phyloP scores from a whole-genome alignment of 2,797 vertebrate species.

The Lemur catta region DNA sequence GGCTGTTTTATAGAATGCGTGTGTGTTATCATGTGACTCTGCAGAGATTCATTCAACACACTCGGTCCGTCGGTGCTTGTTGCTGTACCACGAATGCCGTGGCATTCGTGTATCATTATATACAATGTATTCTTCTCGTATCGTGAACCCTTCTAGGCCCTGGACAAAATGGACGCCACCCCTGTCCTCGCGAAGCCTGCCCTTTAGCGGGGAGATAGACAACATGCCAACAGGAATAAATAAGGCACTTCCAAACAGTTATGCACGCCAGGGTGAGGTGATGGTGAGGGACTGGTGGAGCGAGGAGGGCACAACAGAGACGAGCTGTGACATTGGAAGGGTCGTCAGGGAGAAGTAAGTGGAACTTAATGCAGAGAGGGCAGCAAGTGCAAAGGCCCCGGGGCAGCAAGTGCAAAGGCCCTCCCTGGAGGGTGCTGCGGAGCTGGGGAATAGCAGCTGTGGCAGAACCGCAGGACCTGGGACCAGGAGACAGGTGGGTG shows the following conservation, averaged over 20 bases:
- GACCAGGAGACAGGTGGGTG: too few species aligned
- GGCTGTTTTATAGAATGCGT: background rate
- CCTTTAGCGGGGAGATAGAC: background rate
- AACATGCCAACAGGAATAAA: background rate
- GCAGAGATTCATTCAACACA: background rate
- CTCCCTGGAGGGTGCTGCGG: fast-evolving
- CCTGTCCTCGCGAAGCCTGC: background rate
- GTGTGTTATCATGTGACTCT: background rate
- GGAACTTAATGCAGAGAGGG: background rate
- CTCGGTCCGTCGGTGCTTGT: background rate
- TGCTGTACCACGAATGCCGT: background rate
- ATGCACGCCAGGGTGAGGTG: fast-evolving
- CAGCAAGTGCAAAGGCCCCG: background rate
- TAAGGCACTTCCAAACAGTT: background rate
- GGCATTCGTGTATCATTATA: too few species aligned
- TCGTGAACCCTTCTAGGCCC: background rate
- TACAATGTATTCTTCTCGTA: background rate
- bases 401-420: background rate
- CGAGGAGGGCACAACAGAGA: background rate
- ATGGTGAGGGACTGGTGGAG: fast-evolving
- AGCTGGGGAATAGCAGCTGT: fast-evolving
- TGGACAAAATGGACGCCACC: background rate
- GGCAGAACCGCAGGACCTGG: background rate
- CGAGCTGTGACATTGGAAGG: background rate
- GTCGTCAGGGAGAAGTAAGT: background rate